Evolutionary conservation across 2,797 vertebrate genomes (phyloP).

Genomic region (Peromyscus attwateri): DNA sequence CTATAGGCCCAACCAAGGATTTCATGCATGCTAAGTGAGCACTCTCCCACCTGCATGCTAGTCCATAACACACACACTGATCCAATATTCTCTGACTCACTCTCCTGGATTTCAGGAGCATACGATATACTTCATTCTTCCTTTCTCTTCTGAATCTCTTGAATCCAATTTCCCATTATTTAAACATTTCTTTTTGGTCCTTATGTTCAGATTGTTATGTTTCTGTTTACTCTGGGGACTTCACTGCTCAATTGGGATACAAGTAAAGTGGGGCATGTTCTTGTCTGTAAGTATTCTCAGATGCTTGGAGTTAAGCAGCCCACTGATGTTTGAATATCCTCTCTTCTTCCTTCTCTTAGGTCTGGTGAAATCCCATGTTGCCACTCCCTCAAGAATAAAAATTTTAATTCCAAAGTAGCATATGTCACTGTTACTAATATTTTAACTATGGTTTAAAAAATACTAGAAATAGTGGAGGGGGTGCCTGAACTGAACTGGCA

Average conservation of each 20-base stretch:
- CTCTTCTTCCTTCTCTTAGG: neutral
- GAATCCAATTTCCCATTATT: neutral
- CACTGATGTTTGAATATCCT: rapidly evolving
- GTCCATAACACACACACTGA: neutral
- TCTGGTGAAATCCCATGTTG: neutral
- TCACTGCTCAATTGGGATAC: neutral
- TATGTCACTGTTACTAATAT: neutral
- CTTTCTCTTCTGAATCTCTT: neutral
- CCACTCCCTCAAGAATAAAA: neutral
- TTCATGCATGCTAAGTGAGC: neutral
- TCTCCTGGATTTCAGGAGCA: neutral
- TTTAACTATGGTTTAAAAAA: constrained; percentile 49
- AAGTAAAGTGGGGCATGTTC: neutral
- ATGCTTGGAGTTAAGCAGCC: neutral
- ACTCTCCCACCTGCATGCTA: neutral
- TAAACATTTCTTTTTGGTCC: neutral
- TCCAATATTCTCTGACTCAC: neutral
- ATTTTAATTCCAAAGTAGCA: neutral
- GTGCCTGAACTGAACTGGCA: no score
- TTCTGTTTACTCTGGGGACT: neutral
- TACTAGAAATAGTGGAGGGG: neutral
- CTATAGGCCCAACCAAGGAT: neutral
- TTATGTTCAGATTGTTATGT: neutral
- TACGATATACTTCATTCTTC: neutral
- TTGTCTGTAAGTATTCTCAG: neutral